Conservation (phyloP, 2,888 invertebrate species). For the Dryobotodes eremita region DNA sequence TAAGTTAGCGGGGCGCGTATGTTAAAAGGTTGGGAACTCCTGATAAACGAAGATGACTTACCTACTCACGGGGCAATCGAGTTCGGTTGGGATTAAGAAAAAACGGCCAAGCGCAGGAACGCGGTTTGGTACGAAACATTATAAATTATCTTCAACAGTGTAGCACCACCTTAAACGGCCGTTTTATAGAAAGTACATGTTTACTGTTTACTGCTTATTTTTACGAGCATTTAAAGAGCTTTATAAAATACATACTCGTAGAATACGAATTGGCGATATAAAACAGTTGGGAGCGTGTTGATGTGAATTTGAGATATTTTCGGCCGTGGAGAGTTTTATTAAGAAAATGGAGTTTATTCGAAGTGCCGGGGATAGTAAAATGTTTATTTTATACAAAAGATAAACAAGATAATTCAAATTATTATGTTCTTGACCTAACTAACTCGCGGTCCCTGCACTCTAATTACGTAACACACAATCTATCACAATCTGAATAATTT, state of each 20-base stretch:
- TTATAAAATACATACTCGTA: conserved; percentile 73
- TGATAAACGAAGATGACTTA: too few species aligned
- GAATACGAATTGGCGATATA: conserved; percentile 74
- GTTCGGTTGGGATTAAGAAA: too few species aligned
- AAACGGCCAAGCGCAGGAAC: too few species aligned
- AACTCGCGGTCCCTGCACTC: too few species aligned
- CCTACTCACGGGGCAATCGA: too few species aligned
- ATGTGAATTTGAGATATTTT: conserved; percentile 62
- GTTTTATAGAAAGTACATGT: conserved; percentile 56
- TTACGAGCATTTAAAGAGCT: conserved; percentile 74
- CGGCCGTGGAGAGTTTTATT: conserved; percentile 16
- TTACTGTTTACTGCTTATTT: conserved; percentile 73
- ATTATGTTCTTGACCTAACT: background rate
- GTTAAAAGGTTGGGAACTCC: too few species aligned
- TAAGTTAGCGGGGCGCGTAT: too few species aligned
- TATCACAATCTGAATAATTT: too few species aligned
- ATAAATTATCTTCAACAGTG: conserved; percentile 42
- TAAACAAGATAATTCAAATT: background rate
- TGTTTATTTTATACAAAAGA: background rate
- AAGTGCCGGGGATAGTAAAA: background rate
- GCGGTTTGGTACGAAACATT: background rate
- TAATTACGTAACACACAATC: too few species aligned
- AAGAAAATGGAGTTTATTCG: conserved; percentile 28
- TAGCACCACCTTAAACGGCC: conserved; percentile 7
- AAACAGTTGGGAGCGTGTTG: conserved; percentile 67